Evolutionary conservation across 2,888 invertebrate genomes (phyloP).

Genomic region (Lymantria monacha): DNA sequence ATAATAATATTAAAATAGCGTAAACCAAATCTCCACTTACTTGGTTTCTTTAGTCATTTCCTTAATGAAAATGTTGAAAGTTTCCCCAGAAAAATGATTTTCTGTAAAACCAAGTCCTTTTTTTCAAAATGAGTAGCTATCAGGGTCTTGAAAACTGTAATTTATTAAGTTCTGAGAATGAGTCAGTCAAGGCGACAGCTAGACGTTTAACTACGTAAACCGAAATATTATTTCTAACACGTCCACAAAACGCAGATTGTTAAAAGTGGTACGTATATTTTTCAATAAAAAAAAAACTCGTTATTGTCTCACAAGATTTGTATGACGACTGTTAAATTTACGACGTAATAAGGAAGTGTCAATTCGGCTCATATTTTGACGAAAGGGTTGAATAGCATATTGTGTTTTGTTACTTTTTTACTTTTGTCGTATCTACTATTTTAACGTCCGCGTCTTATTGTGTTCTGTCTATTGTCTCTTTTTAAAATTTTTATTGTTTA

Average conservation of each 20-base stretch:
- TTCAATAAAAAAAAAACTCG: conserved; percentile 44
- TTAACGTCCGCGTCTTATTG: conserved; percentile 64
- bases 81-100: conserved; percentile 20
- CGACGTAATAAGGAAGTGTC: conserved; percentile 78
- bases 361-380: conserved; percentile 69
- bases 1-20: no score
- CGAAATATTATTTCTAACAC: conserved; percentile 30
- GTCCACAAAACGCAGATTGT: conserved; percentile 26
- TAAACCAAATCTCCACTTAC: conserved; percentile 16
- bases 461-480: conserved; percentile 64
- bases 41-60: conserved; percentile 28
- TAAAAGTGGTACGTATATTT: conserved; percentile 35
- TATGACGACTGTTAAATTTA: conserved; percentile 69
- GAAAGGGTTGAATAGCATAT: conserved; percentile 77
- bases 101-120: conserved; percentile 11
- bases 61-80: conserved; percentile 25
- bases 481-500: conserved; percentile 60
- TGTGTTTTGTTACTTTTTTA: conserved; percentile 67
- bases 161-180: conserved; percentile 12
- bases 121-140: background rate
- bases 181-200: conserved; percentile 3
- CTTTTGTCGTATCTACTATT: conserved; percentile 53
- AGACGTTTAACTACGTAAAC: conserved; percentile 21
- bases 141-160: conserved; percentile 1
- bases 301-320: conserved; percentile 48